Percentiles rank a stretch among this genome's conserved stretches.
Evolutionary conservation across 2,888 invertebrate species (phyloP).

Genomic region (Bombylius discolor): DNA sequence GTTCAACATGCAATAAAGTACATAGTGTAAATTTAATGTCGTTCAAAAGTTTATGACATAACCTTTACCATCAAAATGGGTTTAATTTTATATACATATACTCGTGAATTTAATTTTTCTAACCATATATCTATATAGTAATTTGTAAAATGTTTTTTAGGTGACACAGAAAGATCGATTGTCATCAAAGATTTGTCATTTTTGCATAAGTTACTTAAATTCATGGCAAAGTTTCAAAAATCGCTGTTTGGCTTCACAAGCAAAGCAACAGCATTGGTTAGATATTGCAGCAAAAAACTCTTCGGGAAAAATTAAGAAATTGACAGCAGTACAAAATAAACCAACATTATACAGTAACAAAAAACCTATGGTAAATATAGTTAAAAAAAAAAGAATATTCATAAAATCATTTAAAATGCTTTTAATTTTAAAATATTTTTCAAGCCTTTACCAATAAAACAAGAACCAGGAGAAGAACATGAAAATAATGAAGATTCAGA

Average conservation of each 20-base stretch:
- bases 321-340: not conserved
- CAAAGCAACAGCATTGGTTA: constrained; percentile 33
- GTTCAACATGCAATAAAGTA: too few relatives aligned
- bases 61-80: too few relatives aligned
- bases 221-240: constrained; percentile 39
- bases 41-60: too few relatives aligned
- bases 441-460: constrained; percentile 33
- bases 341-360: too few relatives aligned
- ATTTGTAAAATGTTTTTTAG: constrained; percentile 19
- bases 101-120: too few relatives aligned
- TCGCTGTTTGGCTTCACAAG: constrained; percentile 33
- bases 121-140: too few relatives aligned
- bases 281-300: constrained; percentile 16
- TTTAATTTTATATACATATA: too few relatives aligned
- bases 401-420: not conserved
- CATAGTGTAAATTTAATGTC: too few relatives aligned
- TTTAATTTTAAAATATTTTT: not conserved
- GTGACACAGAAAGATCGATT: constrained; percentile 30
- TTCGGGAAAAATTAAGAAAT: not conserved
- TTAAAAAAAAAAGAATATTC: not conserved
- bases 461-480: constrained; percentile 27
- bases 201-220: constrained; percentile 36
- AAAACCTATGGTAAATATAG: too few relatives aligned
- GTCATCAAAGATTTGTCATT: constrained; percentile 34
- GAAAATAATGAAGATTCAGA: constrained; percentile 28